Evolutionary conservation across 2,888 invertebrate species (phyloP), one percentile per base, ranked within the genome.

Genomic region (Azorinus chamasolen): DNA sequence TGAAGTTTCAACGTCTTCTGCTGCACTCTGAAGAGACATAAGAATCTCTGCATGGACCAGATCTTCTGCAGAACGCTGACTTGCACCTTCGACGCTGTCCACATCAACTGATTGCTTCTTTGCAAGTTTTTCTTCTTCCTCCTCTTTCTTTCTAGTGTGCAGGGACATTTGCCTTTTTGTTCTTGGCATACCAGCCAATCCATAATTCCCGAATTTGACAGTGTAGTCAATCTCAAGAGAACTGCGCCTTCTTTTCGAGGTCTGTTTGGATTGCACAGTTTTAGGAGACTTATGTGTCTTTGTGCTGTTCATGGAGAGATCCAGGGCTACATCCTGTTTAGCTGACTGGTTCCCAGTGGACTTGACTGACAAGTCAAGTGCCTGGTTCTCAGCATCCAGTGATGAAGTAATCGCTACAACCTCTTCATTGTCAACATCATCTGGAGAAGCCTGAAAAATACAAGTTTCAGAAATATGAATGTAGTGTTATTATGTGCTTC

Each of bases 1-100:
- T 6, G n/a, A 46, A 18, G 54, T 58, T 20, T 66, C 41, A 14
- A 70, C 78, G 46, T 74, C 79, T 16, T 57, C 57, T 53, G 70
- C 39, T 6, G 48, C 74, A 46, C 58, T 79, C 46, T 77, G 77
- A 22, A 81, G 54, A 10, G 75, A 75, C 27, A 81, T 62, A 8
- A 81, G 62, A 50, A 81, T 81, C 51, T 81, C 78, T 22, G 81
- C 81, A 75, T 81, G 81, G 14, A 75, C 77, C 22, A 81, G 41
- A 45, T 81, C 81, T 55, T 81, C 81, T 48, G 73, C 61, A 12
- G 78, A 78, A 41, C 75, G 77, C 57, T 81, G 81, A 6, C 57
- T 66, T n/a, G 62, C 64, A 8, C 58, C 51, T n/a, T 54, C 62
- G 27, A 46, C 37, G 45, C 55, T 51, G 6, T 68, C 58, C 10